A percentile compares a stretch with the other conserved stretches of the same genome.
These are phyloP conservation scores for Tachysurus fulvidraco DNA, from an alignment of 2,113 vertebrate species.

Conservation along the genomic window DNA sequence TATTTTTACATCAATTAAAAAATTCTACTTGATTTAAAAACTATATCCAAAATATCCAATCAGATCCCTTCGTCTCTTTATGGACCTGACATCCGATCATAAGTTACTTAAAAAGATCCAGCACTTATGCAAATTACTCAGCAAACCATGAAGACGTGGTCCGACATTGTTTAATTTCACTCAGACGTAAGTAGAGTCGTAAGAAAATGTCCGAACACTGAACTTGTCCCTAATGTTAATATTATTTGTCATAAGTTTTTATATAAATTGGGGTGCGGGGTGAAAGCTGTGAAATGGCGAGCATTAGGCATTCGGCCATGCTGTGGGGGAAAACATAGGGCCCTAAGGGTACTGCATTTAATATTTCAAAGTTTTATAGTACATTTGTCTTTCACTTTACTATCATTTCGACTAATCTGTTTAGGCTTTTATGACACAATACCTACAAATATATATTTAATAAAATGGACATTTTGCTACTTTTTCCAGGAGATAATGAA, in stretches of 20 bases:
- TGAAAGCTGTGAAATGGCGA: background rate
- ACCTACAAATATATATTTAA: no score
- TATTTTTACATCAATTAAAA: background rate
- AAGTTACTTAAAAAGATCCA: background rate
- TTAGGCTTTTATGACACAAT: background rate
- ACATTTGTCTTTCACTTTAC: background rate
- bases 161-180: background rate
- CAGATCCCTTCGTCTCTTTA: background rate
- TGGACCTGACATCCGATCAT: no score
- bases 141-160: background rate
- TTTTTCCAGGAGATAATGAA: background rate
- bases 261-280: background rate
- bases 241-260: background rate
- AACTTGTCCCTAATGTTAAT: background rate
- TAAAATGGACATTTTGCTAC: background rate
- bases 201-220: background rate
- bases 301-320: background rate
- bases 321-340: background rate
- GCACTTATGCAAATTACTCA: background rate
- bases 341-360: background rate
- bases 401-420: background rate
- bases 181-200: background rate
- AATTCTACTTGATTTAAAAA: background rate
- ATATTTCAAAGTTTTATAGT: background rate
- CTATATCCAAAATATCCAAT: background rate